Evolutionary conservation across 2,888 invertebrate genomes (phyloP), one percentile per base, ranked within the genome.

Genomic region (Chironomus riparius): DNA sequence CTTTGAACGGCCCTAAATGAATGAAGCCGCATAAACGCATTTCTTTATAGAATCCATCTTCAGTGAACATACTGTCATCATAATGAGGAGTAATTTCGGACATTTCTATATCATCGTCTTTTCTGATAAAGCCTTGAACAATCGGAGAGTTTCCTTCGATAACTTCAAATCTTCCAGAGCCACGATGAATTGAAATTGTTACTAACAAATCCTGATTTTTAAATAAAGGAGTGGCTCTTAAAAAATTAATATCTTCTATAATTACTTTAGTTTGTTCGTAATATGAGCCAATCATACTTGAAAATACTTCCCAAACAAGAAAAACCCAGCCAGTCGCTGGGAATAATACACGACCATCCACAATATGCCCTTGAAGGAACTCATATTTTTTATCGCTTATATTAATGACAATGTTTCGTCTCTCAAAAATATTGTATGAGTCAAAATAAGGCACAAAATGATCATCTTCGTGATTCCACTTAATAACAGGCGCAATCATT

Each of bases 241-340:
- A 88, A 81, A 97, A 94, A 62, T 89, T 87, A 12, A 96, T 88
- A 83, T 97, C 90, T 81, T 94, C 93, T 82, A 97, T 94, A 4
- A 92, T 88, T 0, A 97, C 91, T 0, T 93, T 88, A 21, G 93
- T 86, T 78, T 93, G 89, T 78, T 86, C 89, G 0, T 89, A 84
- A 68, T 89, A 88, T 76, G 89, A 90, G 22, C 83, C 81, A 82
- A 87, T 85, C 87, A 91, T 88, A 2, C 3, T 1, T 2, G 90
- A 90, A 15, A 92, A 84, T 0, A 91, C 91, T 80, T 91, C 90
- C 93, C 93, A 93, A 0, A 90, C 91, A 15, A 91, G 84, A 50
- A 87, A 85, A 79, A 96, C 84, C 82, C 94, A 94, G 13, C 91
- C 92, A 0, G 95, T 94, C 0, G 95, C 95, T 0, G 96, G 96